Evolutionary conservation across 2,888 invertebrate species (phyloP), one percentile per base, ranked within the genome.

Genomic region (Tinea pellionella): DNA sequence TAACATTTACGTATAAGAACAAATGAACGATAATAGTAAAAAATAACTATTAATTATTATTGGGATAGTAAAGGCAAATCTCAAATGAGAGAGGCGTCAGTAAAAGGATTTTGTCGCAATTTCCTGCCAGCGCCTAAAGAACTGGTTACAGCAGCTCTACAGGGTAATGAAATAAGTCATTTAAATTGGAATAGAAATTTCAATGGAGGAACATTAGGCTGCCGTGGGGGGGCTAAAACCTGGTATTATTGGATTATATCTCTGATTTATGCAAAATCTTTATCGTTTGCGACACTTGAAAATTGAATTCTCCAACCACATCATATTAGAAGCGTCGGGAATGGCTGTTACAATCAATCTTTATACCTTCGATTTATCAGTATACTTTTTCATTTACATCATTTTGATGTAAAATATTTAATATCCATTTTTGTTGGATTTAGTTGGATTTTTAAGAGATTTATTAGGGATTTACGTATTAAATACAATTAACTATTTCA

Each of bases 191-290:
- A 81, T 84, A 83, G 81, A 81, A 78, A 75, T 77, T 82, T 78
- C 77, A 83, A 79, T 79, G 78, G 78, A 65, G 69, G 77, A 73
- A 80, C 83, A 85, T 86, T 85, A 83, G 78, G 75, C 70, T 18
- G 71, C 66, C 66, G 70, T 68, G 57, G 51, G 59, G 53, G 55
- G 58, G 15, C 73, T 77, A 78, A 80, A 80, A 77, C 74, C 75
- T 70, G 73, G 75, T 81, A 79, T 80, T 85, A 87, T 85, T 78
- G 83, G 84, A 86, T 85, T 85, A 85, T 80, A 76, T 77, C 77
- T 70, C 77, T 85, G 86, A 87, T 87, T 87, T 87, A 87, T 87
- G 86, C 78, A 77, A 78, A 82, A 83, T 84, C 84, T 84, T 84
- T 84, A 83, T 84, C 84, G 78, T 68, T 63, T 68, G 68, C 71